Evolutionary conservation across 2,888 invertebrate genomes (phyloP).

Genomic region (Eupithecia subumbrata): DNA sequence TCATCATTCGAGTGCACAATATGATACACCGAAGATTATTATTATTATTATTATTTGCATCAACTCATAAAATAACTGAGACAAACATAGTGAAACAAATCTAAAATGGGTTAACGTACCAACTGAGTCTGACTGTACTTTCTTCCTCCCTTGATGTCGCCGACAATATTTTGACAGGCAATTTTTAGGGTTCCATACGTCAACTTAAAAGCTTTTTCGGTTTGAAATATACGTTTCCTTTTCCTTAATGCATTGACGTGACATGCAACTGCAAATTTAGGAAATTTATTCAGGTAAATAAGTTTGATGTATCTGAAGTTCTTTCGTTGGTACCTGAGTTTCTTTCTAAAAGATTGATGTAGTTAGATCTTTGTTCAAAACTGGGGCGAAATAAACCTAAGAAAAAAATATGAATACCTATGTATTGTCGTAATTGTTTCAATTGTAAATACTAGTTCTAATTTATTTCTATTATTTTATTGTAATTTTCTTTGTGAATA

Average conservation of each 20-base stretch:
- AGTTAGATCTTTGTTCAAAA: not conserved
- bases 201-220: slow-evolving; percentile 63
- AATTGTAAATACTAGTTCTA: too few relatives aligned
- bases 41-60: not conserved
- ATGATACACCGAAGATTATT: too few relatives aligned
- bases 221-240: slow-evolving; percentile 34
- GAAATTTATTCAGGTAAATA: slow-evolving; percentile 13
- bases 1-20: too few relatives aligned
- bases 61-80: not conserved
- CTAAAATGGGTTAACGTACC: not conserved
- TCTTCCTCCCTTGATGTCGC: slow-evolving; percentile 61
- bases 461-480: too few relatives aligned
- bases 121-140: slow-evolving; percentile 47
- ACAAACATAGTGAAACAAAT: not conserved
- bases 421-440: too few relatives aligned
- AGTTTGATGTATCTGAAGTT: not conserved
- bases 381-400: not conserved
- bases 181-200: slow-evolving; percentile 62
- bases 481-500: too few relatives aligned
- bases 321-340: not conserved
- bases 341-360: not conserved
- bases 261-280: slow-evolving; percentile 20
- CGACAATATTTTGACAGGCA: slow-evolving; percentile 74
- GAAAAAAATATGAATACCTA: not conserved
- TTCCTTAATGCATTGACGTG: slow-evolving; percentile 14